Conservation (phyloP, 1,140 invertebrate species). For the Drosophila parabipectinata region DNA sequence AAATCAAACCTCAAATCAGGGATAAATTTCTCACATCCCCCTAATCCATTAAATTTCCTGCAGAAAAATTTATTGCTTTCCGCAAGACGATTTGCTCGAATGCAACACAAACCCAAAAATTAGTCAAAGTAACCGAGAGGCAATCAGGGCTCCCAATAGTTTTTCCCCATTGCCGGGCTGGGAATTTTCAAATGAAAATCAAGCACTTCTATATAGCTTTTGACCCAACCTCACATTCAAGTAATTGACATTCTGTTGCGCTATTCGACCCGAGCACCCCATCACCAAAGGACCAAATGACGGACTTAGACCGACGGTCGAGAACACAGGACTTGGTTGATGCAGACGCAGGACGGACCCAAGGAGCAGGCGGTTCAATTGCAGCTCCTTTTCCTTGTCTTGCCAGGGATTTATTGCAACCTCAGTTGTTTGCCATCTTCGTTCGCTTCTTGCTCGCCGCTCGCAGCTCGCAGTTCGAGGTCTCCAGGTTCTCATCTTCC, state of each 20-base stretch:
- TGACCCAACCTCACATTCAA: constrained; percentile 58
- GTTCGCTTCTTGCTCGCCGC: too few species aligned
- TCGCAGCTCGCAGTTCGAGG: constrained; percentile 2
- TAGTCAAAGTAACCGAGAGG: constrained; percentile 54
- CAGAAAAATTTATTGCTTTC: constrained; percentile 62
- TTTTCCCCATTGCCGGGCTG: constrained; percentile 17
- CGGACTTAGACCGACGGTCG: constrained; percentile 10
- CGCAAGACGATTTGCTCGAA: constrained; percentile 43
- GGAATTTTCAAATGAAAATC: constrained; percentile 50
- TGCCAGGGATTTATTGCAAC: constrained; percentile 58
- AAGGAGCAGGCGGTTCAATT: constrained; percentile 44
- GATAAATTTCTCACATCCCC: constrained; percentile 55
- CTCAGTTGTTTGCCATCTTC: constrained; percentile 55
- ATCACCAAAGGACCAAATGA: neutral
- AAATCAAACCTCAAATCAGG: constrained; percentile 60
- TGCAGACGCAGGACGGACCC: neutral
- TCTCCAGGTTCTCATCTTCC: constrained; percentile 27
- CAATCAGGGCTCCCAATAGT: constrained; percentile 39
- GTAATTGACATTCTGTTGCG: constrained; percentile 63
- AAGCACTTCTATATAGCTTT: constrained; percentile 37
- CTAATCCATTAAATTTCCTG: constrained; percentile 62
- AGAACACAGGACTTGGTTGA: neutral
- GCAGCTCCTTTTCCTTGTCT: constrained; percentile 49
- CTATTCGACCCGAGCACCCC: constrained; percentile 36
- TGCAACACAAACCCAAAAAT: constrained; percentile 51